Evolutionary conservation across 1,140 invertebrate genomes (phyloP).

Genomic region (Aphelenchoides fujianensis): DNA sequence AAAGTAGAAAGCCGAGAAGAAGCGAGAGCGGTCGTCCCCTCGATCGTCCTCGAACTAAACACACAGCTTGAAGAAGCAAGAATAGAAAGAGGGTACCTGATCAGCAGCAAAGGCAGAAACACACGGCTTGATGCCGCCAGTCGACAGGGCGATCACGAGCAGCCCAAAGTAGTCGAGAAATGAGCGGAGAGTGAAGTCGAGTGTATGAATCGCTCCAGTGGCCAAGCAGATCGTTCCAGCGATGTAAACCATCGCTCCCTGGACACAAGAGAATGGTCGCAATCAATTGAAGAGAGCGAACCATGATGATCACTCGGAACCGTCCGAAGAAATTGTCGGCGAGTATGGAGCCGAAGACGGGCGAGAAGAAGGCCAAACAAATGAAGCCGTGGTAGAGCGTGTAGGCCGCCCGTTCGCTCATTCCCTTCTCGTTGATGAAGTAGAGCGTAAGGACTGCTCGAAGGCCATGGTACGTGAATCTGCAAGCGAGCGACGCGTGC

Average conservation of each 20-base stretch:
- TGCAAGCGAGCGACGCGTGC: too few relatives aligned
- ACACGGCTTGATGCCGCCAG: constrained; percentile 95
- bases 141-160: constrained; percentile 77
- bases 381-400: constrained; percentile 79
- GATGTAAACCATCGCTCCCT: constrained; percentile 83
- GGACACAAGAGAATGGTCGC: background rate
- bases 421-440: background rate
- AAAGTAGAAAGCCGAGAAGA: constrained; percentile 73
- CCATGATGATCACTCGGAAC: constrained; percentile 68
- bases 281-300: constrained; percentile 64
- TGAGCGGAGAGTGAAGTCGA: constrained; percentile 65
- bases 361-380: constrained; percentile 81
- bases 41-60: constrained; percentile 66
- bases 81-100: constrained; percentile 33
- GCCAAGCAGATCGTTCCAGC: constrained; percentile 81
- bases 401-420: constrained; percentile 67
- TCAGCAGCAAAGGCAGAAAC: constrained; percentile 82
- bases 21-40: constrained; percentile 66
- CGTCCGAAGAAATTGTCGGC: constrained; percentile 83
- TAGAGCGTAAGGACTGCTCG: constrained; percentile 10
- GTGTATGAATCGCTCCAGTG: constrained; percentile 67
- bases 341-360: constrained; percentile 79
- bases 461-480: background rate
- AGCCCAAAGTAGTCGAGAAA: constrained; percentile 65
- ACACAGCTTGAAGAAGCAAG: constrained; percentile 8